Evolutionary conservation across 2,888 invertebrate genomes (phyloP), one percentile per base, ranked within the genome.

Genomic region (Drosophila tanythrix): DNA sequence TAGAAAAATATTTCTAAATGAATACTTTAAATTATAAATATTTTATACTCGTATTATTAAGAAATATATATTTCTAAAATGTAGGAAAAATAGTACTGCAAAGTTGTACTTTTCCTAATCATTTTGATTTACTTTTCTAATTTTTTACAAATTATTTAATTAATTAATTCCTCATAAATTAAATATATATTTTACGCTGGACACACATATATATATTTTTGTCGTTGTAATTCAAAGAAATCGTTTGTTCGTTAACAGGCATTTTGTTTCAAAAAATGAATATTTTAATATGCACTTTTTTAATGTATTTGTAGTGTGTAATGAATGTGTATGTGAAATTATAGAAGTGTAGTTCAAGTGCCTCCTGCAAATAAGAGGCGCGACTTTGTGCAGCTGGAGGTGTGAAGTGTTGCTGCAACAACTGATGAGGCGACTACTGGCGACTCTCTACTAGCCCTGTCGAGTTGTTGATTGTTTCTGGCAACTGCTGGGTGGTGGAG

Each of bases 301-400:
- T 13, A 35, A 13, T 13, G 2, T 5, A 36, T 15, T 18, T 36
- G 7, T 27, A 27, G 3, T 27, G 27, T 27, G 27, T 27, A 27
- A 21, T 21, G 21, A 21, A 21, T 21, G 21, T 21, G 21, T 21
- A 21, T 21, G 21, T 21, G 21, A 21, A 21, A 21, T 21, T 21
- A 21, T 21, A 21, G 21, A 21, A 21, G 46, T 25, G 46, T 15
- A 15, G 15, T 46, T 46, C 15, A 25, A 25, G 66, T 61, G 59
- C 59, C 62, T 52, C 25, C 50, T 48, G 48, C 58, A 66, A 65
- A 62, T 65, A 40, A 63, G 57, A 70, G 63, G 50, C 56, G 58
- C 61, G 53, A 43, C 55, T 70, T 71, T 66, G 80, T 70, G 74
- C 58, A 55, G 40, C 52, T 53, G 2, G 25, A 81, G 79, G 82